These are phyloP conservation scores for Panopea generosa DNA, from an alignment of 2,888 invertebrate genomes.

Conservation along the genomic window DNA sequence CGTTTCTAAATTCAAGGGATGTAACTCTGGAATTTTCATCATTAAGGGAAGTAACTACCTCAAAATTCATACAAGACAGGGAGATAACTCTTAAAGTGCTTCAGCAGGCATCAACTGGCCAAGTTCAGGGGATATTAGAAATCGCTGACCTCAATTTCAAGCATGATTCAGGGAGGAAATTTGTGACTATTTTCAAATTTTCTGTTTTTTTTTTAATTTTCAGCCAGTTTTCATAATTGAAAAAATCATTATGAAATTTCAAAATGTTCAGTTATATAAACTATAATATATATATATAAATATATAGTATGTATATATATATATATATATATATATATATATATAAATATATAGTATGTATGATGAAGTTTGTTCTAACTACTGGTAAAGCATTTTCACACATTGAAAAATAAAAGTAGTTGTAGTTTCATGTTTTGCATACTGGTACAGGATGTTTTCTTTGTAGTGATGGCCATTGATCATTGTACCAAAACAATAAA, in stretches of 20 bases:
- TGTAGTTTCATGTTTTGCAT: no score
- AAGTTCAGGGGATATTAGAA: conserved; percentile 7
- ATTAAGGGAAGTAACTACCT: conserved; percentile 42
- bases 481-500: no score
- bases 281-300: no score
- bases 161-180: conserved; percentile 20
- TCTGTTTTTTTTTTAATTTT: neutral
- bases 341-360: no score
- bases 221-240: neutral
- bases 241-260: neutral
- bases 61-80: conserved; percentile 33
- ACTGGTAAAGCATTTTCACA: conserved; percentile 4
- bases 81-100: conserved; percentile 31
- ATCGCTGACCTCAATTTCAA: conserved; percentile 23
- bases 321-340: no score
- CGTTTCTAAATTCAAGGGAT: conserved; percentile 19
- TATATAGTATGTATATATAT: no score
- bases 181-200: conserved; percentile 7
- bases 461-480: no score
- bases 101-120: conserved; percentile 10
- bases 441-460: no score
- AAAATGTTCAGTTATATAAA: neutral
- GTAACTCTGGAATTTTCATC: conserved; percentile 39
- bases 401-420: no score
- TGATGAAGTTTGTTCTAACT: neutral